Evolutionary conservation across 1,140 invertebrate species (phyloP), one percentile per base, ranked within the genome.

Genomic region (Monomorium pharaonis): DNA sequence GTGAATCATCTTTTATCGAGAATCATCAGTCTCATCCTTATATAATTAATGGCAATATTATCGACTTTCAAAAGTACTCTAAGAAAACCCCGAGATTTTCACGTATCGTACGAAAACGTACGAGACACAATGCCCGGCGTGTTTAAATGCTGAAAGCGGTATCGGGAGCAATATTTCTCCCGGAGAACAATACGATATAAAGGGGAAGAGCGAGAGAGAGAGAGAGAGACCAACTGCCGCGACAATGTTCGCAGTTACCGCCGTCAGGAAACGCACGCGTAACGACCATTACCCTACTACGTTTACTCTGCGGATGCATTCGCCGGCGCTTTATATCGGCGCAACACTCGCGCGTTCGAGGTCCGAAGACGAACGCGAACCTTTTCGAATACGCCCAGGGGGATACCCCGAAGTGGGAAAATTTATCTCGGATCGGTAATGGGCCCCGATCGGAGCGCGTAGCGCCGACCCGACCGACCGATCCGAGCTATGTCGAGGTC

Each of bases 381-480:
- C 51, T 58, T 44, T 49, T 56, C 75, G 76, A 85, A 62, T 69
- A 44, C 63, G 63, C 84, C 84, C 76, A n/a, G 44, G 60, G 58
- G 76, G 84, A 85, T 85, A 85, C 81, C n/a, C n/a, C 84, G 84
- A 69, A 60, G 62, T 47, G 84, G 76, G 78, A 74, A 63, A 86
- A 86, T 86, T 86, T 86, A 86, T 86, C 74, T 86, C 77, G 65
- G 69, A 27, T 18, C 56, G 42, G 78, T 84, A 86, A 86, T 84
- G 77, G 85, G 67, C 63, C 65, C 67, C 67, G 67, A 86, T 63
- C 84, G 27, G 44, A 14, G 54, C 51, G 76, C 67, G 24, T 67
- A 18, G 14, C 62, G 37, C 42, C 78, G 78, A 30, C 65, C 42
- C 78, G 78, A 30, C 65, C 77, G 63, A 54, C n/a, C 7, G 37